Evolutionary conservation across 2,113 vertebrate species (phyloP).

Genomic region (Psophia crepitans): DNA sequence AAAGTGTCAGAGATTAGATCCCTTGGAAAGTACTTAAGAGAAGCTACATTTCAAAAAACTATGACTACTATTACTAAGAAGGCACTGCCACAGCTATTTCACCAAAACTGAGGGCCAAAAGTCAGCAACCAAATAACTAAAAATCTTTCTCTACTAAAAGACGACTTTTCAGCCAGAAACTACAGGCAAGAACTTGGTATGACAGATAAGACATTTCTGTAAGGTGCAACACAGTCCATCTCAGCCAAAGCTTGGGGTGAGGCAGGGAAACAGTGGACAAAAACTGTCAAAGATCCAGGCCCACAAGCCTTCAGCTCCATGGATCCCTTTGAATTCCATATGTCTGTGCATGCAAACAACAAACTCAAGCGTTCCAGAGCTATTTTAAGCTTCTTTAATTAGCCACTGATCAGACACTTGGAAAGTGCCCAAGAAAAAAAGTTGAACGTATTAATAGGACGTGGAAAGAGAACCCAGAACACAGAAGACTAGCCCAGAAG

Average conservation of each 20-base stretch:
- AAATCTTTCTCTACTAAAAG: background rate
- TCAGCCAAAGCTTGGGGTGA: background rate
- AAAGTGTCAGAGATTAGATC: background rate
- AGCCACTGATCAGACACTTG: background rate
- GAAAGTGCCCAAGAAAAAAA: background rate
- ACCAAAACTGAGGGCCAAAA: background rate
- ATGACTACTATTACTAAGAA: background rate
- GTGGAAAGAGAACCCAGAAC: background rate
- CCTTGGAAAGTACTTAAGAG: background rate
- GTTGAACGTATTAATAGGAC: background rate
- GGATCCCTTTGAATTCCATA: background rate
- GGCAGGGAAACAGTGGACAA: background rate
- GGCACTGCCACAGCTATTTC: background rate
- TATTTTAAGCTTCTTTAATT: background rate
- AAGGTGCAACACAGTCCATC: background rate
- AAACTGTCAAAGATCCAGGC: background rate
- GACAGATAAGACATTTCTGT: background rate
- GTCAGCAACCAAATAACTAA: background rate
- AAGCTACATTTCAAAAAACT: background rate
- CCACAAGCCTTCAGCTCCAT: background rate
- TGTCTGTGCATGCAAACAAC: background rate
- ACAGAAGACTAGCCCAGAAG: background rate
- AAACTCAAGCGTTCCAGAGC: background rate
- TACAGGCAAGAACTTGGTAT: background rate
- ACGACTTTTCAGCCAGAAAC: background rate